A percentile compares a stretch with the other conserved stretches of the same genome.
These are phyloP conservation scores for Forbesichthys papilliferus DNA, from an alignment of 2,113 vertebrate genomes.

Conservation along the genomic window DNA sequence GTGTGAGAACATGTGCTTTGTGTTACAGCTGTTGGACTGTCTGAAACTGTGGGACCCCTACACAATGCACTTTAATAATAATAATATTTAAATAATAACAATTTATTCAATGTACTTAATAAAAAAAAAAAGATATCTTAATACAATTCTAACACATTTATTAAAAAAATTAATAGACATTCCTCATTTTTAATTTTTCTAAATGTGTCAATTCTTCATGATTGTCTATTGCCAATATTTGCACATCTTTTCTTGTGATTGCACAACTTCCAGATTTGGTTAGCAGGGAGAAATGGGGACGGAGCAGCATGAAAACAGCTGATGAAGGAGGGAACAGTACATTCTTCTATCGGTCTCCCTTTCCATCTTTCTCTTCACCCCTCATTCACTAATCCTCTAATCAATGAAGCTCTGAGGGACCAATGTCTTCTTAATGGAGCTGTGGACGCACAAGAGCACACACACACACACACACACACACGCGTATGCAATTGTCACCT, in stretches of 20 bases:
- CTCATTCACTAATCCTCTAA: constrained; percentile 15
- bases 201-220: too few relatives aligned
- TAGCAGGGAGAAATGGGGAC: constrained; percentile 13
- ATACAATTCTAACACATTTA: too few relatives aligned
- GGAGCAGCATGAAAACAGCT: constrained; percentile 21
- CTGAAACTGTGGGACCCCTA: too few relatives aligned
- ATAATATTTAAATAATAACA: too few relatives aligned
- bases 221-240: too few relatives aligned
- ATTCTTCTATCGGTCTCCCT: constrained; percentile 12
- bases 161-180: too few relatives aligned
- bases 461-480: constrained; percentile 1
- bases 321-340: constrained; percentile 32
- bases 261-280: too few relatives aligned
- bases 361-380: background rate
- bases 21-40: background rate
- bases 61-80: too few relatives aligned
- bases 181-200: too few relatives aligned
- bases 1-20: constrained; percentile 7
- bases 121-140: too few relatives aligned
- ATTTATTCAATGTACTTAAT: too few relatives aligned
- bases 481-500: constrained; percentile 27
- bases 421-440: constrained; percentile 44
- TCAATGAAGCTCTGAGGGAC: constrained; percentile 42
- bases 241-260: too few relatives aligned
- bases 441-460: constrained; percentile 6